These are phyloP conservation scores for Marisa cornuarietis DNA, from an alignment of 1,140 invertebrate genomes.

Conservation along the genomic window DNA sequence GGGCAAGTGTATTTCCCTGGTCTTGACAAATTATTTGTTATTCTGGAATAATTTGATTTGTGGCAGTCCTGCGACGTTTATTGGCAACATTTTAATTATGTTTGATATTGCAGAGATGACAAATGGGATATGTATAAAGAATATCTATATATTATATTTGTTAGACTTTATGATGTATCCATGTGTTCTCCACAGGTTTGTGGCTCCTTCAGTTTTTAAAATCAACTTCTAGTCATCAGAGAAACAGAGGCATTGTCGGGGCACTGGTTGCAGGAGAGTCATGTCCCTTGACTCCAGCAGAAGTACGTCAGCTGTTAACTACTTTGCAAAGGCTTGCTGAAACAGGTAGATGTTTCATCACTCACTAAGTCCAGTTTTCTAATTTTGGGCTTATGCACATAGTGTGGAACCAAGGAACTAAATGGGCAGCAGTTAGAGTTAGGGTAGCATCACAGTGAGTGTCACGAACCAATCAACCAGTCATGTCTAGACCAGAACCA, in stretches of 20 bases:
- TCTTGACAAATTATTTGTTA: neutral
- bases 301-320: constrained; percentile 33
- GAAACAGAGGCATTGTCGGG: neutral
- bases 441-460: too few relatives aligned
- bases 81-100: too few relatives aligned
- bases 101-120: too few relatives aligned
- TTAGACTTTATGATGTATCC: neutral
- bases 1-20: constrained; percentile 29
- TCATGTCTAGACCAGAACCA: too few relatives aligned
- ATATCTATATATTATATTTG: neutral
- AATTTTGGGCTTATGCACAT: too few relatives aligned
- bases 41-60: too few relatives aligned
- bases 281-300: constrained; percentile 27
- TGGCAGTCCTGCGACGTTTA: too few relatives aligned
- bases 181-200: constrained; percentile 18
- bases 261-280: constrained; percentile 15
- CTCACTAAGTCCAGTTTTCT: too few relatives aligned
- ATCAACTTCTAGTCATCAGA: constrained; percentile 5
- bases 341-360: constrained; percentile 30
- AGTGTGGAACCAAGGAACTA: too few relatives aligned
- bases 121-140: neutral
- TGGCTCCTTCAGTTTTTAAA: constrained; percentile 18
- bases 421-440: too few relatives aligned
- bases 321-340: constrained; percentile 35
- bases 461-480: too few relatives aligned